Evolutionary conservation across 2,888 invertebrate genomes (phyloP), one percentile per base, ranked within the genome.

Genomic region (Leptinotarsa tumamoca): DNA sequence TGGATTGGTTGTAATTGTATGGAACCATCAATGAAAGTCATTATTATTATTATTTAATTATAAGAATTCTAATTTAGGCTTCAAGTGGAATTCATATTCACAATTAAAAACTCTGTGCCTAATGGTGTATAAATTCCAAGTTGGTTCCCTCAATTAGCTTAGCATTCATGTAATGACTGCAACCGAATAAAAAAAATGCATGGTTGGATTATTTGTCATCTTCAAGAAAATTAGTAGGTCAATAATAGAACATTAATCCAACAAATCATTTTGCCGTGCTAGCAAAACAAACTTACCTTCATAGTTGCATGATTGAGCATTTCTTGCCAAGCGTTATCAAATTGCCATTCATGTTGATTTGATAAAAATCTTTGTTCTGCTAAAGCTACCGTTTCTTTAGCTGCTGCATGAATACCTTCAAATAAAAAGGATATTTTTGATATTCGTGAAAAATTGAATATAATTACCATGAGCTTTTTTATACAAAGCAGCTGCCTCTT

Each of bases 311-410:
- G 96, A 90, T 98, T 98, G 78, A 98, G 92, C 92, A 97, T 96
- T 89, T 98, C 98, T 89, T 98, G 98, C 98, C 98, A 98, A 83
- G 97, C 97, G 89, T 95, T 95, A 89, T 98, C 97, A 88, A 98
- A 97, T 88, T 96, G 95, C 92, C 95, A 94, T 87, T 95, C 94
- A 83, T 94, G 92, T 86, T 94, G 93, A 85, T 94, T 93, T 87
- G 92, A 92, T 85, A 91, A 87, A 84, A 94, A 95, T 79, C 96
- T 91, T 87, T 95, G 94, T 87, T 98, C 98, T 0, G 98, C 98
- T 67, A 97, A 87, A 0, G 95, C 94, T 72, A 98, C 97, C 0
- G 97, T 97, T 90, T 98, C 97, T 88, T 97, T 97, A 0, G 98
- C 98, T 1, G 97, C 97, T 67, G 94, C 94, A 89, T 98, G 97